Conservation (phyloP, 1,140 invertebrate species). For the Homalodisca vitripennis region DNA sequence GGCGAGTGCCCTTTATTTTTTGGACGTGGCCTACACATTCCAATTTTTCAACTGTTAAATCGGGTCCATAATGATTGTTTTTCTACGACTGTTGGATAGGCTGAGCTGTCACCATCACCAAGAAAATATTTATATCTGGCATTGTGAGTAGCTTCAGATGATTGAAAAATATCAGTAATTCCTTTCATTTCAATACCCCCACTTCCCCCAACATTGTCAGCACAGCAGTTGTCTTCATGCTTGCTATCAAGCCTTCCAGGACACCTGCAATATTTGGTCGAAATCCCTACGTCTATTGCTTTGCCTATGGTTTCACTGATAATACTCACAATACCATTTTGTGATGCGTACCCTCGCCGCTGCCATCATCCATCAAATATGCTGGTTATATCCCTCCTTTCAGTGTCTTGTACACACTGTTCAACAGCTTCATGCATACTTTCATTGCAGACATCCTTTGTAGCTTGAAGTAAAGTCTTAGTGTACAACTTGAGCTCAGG, state of each 20-base stretch:
- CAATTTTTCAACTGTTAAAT: conserved; percentile 34
- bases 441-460: not conserved
- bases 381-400: conserved; percentile 18
- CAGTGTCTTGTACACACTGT: conserved; percentile 12
- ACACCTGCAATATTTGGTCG: conserved; percentile 34
- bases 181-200: conserved; percentile 38
- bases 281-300: conserved; percentile 31
- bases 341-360: conserved; percentile 32
- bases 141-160: conserved; percentile 20
- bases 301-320: conserved; percentile 31
- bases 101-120: conserved; percentile 37
- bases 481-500: not conserved
- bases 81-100: conserved; percentile 33
- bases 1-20: conserved; percentile 30
- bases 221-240: conserved; percentile 33
- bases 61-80: conserved; percentile 36
- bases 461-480: not conserved
- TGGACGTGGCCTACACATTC: conserved; percentile 37
- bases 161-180: not conserved
- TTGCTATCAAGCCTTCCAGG: not conserved
- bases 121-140: conserved; percentile 37
- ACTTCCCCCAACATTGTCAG: conserved; percentile 37
- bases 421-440: not conserved
- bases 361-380: conserved; percentile 36
- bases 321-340: conserved; percentile 27